Evolutionary conservation across 2,113 vertebrate species (phyloP).

Genomic region (Rissa tridactyla): DNA sequence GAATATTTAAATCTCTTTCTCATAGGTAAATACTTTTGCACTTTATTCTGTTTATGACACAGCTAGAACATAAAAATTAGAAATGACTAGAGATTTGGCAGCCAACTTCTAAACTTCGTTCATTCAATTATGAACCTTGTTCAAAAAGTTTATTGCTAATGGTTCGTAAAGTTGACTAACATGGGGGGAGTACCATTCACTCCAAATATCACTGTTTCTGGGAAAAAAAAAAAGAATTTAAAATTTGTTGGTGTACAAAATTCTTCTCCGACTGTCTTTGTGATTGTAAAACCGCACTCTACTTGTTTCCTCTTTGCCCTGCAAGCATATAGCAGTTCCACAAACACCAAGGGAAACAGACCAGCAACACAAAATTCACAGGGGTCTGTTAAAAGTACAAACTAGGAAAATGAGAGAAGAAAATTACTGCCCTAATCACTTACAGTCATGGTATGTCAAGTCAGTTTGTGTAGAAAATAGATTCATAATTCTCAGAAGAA

Average conservation of each 20-base stretch:
- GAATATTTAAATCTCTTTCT: slow-evolving; percentile 91
- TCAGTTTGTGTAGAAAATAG: neutral
- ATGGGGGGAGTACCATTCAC: neutral
- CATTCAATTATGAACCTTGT: neutral
- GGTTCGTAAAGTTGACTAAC: neutral
- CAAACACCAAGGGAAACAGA: neutral
- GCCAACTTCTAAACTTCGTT: neutral
- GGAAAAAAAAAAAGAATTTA: neutral
- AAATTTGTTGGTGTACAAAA: neutral
- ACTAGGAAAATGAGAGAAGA: neutral
- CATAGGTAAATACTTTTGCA: slow-evolving; percentile 79
- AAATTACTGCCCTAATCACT: neutral
- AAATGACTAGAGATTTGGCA: neutral
- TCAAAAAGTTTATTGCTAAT: neutral
- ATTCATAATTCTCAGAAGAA: neutral
- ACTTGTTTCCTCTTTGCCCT: neutral
- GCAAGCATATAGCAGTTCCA: neutral
- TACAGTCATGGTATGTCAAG: neutral
- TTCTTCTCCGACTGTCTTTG: neutral
- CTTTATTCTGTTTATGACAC: neutral
- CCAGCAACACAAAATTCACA: neutral
- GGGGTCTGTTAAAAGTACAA: neutral
- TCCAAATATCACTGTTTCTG: neutral
- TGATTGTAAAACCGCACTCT: neutral
- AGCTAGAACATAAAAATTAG: neutral